These are phyloP conservation scores for Schizotus pectinicornis DNA, from an alignment of 2,888 invertebrate genomes.

Conservation along the genomic window DNA sequence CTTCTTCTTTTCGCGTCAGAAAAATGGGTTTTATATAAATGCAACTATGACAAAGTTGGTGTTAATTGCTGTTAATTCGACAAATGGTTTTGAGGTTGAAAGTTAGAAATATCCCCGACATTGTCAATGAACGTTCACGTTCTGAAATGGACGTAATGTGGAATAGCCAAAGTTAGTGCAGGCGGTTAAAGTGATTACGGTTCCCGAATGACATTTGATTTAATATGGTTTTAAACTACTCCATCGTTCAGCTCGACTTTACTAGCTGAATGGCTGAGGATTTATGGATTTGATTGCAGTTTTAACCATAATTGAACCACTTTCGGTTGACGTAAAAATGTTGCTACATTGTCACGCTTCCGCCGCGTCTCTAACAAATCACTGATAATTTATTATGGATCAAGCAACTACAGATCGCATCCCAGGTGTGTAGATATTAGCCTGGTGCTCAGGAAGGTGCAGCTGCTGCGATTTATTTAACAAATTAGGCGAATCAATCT, in stretches of 20 bases:
- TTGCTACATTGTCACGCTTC: constrained; percentile 18
- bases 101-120: not conserved
- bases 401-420: constrained; percentile 9
- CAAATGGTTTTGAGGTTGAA: no score
- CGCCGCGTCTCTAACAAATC: constrained; percentile 6
- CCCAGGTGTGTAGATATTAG: constrained; percentile 32
- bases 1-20: no score
- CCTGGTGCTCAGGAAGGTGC: constrained; percentile 28
- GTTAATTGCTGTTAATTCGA: no score
- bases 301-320: constrained; percentile 36
- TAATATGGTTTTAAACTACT: constrained; percentile 39
- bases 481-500: constrained; percentile 41
- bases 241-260: constrained; percentile 29
- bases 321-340: constrained; percentile 17
- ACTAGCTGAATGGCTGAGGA: constrained; percentile 30
- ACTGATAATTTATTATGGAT: constrained; percentile 19
- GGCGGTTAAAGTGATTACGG: constrained; percentile 38
- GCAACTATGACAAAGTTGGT: no score
- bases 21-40: no score
- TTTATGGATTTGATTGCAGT: constrained; percentile 37
- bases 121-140: constrained; percentile 12
- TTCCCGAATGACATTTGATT: constrained; percentile 35
- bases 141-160: constrained; percentile 33
- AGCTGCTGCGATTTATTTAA: constrained; percentile 40
- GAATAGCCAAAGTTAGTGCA: constrained; percentile 33